These are phyloP conservation scores for Galeopterus variegatus DNA, from an alignment of 2,113 vertebrate species.

Conservation along the genomic window DNA sequence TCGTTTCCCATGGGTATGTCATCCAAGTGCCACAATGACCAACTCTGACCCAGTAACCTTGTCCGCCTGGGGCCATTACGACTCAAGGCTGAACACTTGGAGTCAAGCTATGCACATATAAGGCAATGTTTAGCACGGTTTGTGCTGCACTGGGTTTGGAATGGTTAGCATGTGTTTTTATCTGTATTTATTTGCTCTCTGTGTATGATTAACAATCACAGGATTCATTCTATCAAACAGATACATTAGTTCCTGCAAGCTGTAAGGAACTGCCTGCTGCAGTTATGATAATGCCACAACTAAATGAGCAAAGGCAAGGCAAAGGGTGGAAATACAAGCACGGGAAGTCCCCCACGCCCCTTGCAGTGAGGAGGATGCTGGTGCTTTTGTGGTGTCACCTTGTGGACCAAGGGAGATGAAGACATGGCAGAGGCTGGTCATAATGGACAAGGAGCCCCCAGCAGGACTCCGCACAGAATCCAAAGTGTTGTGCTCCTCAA, in stretches of 20 bases:
- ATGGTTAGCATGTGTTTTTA: rapidly evolving
- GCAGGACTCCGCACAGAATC: background rate
- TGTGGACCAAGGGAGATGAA: background rate
- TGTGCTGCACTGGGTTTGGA: background rate
- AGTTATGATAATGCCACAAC: background rate
- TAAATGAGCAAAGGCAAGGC: background rate
- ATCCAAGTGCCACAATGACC: background rate
- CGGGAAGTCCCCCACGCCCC: background rate
- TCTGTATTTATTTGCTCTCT: background rate
- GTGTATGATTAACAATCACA: background rate
- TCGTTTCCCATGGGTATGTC: background rate
- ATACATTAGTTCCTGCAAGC: background rate
- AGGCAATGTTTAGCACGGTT: background rate
- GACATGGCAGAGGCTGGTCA: background rate
- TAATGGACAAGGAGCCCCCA: background rate
- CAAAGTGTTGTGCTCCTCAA: background rate
- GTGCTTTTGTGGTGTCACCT: background rate
- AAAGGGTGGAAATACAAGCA: background rate
- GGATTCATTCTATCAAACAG: background rate
- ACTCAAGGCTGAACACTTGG: background rate
- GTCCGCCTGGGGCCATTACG: rapidly evolving
- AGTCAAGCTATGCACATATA: background rate
- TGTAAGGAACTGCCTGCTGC: background rate
- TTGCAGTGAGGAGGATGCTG: rapidly evolving
- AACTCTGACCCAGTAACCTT: background rate